phyloP scores from a whole-genome alignment of 2,113 vertebrate genomes.

The Gobio gobio region DNA sequence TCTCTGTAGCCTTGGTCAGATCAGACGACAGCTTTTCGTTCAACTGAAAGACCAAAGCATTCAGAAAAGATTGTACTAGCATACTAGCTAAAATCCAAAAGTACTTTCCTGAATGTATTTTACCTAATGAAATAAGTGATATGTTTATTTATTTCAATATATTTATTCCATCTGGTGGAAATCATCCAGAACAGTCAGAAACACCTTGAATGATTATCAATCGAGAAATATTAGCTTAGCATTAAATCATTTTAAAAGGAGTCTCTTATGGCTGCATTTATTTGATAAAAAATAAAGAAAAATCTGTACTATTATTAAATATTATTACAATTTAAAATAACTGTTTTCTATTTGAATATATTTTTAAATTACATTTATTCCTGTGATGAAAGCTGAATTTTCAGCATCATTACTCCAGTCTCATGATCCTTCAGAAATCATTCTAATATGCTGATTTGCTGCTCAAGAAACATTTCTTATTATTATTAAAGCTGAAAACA shows the following conservation, averaged over 20 bases:
- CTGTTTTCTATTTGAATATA: background rate
- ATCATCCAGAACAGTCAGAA: too few relatives aligned
- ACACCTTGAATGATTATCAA: too few relatives aligned
- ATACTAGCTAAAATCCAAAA: background rate
- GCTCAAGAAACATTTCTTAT: background rate
- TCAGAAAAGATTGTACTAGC: background rate
- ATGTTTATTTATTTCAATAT: too few relatives aligned
- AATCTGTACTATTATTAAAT: background rate
- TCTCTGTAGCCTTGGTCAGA: constrained; percentile 61
- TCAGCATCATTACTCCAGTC: background rate
- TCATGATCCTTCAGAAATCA: background rate
- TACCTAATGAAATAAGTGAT: too few relatives aligned
- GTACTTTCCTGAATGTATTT: too few relatives aligned
- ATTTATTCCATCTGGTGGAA: too few relatives aligned
- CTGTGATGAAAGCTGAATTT: background rate
- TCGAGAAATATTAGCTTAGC: too few relatives aligned
- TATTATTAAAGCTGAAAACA: background rate
- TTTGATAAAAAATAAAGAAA: too few relatives aligned
- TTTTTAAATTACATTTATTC: background rate
- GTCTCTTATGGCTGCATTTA: too few relatives aligned
- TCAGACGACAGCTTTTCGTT: constrained; percentile 70
- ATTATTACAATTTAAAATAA: background rate
- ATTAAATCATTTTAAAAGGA: too few relatives aligned
- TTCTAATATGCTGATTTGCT: background rate
- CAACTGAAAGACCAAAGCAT: constrained; percentile 57